Base-by-base conservation (phyloP, 2,888 invertebrate genomes). In the Perizoma affinitatum region DNA sequence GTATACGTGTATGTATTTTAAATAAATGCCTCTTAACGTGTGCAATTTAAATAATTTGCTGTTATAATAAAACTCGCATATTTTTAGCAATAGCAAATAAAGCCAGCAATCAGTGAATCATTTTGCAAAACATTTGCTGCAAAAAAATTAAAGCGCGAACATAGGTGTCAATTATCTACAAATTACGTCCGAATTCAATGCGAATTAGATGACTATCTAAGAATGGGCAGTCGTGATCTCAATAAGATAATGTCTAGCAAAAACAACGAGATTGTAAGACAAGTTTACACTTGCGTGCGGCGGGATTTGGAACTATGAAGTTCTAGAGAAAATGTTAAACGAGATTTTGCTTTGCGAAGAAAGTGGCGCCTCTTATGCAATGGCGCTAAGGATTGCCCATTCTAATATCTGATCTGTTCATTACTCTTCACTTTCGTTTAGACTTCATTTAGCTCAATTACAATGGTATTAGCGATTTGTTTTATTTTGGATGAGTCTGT, bases 401-500 rank as follows among this genome's bases (percentile, higher is more conserved):
- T 22, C 9, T 54, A 54, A 58, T 50, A 50, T 59, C 52, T 58
- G 48, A 56, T 44, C 47, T 43, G 53, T 47, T 58, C 65, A 47
- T 60, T 54, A 38, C n/a, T 63, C 55, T 75, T 83, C 80, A 85
- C 88, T 88, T 88, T 88, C 87, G 73, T 83, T 74, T 57, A 63
- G 67, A 65, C 74, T 74, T 78, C 74, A 83, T 85, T 83, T 82
- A 72, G 72, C 78, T 79, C 80, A 82, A 84, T 84, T 86, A 83
- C 75, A 73, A 75, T 80, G 51, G 44, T 45, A 45, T 22, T 33
- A 22, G 22, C 33, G 33, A 33, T 33, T 7, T 33, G 6, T 45
- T 47, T 47, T 47, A n/a, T 47, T 35, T 47, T 45, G 22, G 44
- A 58, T 44, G 8, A 38, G 42, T 42, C 5, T 42, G n/a, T 42